phyloP scores from a whole-genome alignment of 1,140 invertebrate species.

The Oreohelix idahoensis region DNA sequence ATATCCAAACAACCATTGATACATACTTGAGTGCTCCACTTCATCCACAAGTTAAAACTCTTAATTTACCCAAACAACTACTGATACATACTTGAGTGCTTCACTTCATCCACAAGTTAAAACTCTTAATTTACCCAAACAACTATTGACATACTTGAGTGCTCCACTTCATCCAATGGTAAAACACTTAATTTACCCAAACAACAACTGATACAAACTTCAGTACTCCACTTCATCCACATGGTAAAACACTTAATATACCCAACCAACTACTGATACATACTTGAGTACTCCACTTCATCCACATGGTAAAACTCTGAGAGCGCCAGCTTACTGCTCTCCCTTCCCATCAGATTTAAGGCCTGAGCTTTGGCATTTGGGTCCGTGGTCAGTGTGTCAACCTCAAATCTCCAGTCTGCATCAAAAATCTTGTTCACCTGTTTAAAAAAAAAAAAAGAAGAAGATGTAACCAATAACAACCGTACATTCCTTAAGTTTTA shows the following conservation, averaged over 20 bases:
- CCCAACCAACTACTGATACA: constrained; percentile 7
- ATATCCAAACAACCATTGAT: too few species aligned
- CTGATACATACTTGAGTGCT: too few species aligned
- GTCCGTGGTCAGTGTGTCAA: constrained; percentile 42
- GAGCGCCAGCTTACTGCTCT: constrained; percentile 39
- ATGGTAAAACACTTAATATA: constrained; percentile 40
- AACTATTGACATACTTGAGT: too few species aligned
- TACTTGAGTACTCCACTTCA: constrained; percentile 47
- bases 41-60: too few species aligned
- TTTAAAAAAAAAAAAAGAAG: constrained; percentile 12
- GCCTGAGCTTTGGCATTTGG: constrained; percentile 46
- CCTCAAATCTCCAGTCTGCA: constrained; percentile 45
- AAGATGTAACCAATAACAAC: neutral
- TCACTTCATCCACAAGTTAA: too few species aligned
- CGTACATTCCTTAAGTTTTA: too few species aligned
- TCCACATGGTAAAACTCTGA: constrained; percentile 45
- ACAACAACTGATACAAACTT: constrained; percentile 25
- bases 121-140: too few species aligned
- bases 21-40: too few species aligned
- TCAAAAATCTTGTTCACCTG: constrained; percentile 62
- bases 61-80: too few species aligned
- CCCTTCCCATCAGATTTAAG: neutral
- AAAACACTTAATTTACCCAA: constrained; percentile 28
- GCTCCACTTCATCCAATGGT: constrained; percentile 48
- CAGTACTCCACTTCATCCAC: constrained; percentile 47